Evolutionary conservation across 2,888 invertebrate species (phyloP).

Genomic region (Aphodius sticticus): DNA sequence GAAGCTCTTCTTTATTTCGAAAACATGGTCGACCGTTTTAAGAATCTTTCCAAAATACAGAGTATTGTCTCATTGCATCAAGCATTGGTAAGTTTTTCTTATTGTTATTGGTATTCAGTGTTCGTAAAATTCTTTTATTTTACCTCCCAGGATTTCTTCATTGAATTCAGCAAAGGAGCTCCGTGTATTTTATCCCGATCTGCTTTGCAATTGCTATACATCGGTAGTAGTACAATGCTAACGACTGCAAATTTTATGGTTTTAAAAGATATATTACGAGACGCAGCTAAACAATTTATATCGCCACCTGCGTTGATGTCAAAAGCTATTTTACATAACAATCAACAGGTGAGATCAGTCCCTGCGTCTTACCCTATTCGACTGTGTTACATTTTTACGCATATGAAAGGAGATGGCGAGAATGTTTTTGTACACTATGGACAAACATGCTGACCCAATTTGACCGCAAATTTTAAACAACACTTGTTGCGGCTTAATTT

Average conservation of each 20-base stretch:
- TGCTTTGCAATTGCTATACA: conserved; percentile 83
- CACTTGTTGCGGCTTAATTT: no score
- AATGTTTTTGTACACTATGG: no score
- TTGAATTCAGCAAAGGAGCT: conserved; percentile 86
- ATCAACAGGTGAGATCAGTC: conserved; percentile 66
- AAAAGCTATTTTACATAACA: conserved; percentile 72
- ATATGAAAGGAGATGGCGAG: no score
- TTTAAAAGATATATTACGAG: conserved; percentile 77
- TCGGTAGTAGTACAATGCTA: conserved; percentile 61
- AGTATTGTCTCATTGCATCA: conserved; percentile 81
- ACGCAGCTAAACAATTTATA: conserved; percentile 87
- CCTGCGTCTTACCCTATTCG: no score
- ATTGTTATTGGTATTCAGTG: background rate
- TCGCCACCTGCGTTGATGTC: conserved; percentile 88
- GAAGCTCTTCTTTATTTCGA: conserved; percentile 85
- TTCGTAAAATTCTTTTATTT: background rate
- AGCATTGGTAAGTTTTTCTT: conserved; percentile 72
- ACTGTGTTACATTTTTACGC: no score
- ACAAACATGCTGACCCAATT: no score
- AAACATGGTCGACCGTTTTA: conserved; percentile 81
- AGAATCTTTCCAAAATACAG: conserved; percentile 83
- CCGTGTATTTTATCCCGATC: conserved; percentile 94
- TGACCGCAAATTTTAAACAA: no score
- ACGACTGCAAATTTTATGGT: conserved; percentile 71
- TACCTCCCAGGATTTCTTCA: conserved; percentile 81